Evolutionary conservation across 2,113 vertebrate genomes (phyloP).

Genomic region (Ciconia maguari): DNA sequence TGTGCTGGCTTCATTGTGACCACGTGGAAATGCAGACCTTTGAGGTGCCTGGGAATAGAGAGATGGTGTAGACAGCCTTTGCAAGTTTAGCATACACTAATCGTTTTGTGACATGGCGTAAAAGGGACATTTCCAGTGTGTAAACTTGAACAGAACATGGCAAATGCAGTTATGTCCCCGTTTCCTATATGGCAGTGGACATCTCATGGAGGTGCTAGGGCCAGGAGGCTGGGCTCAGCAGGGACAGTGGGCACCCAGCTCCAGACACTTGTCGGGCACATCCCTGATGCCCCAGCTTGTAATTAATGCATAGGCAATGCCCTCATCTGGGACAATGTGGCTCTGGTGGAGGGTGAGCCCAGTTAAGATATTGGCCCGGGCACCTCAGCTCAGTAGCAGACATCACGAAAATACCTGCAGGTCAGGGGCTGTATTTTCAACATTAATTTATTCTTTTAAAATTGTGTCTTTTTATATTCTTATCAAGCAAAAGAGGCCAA

Average conservation of each 20-base stretch:
- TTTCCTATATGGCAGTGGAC: background rate
- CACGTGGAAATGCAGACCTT: background rate
- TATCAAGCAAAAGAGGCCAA: constrained; percentile 42
- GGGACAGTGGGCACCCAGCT: background rate
- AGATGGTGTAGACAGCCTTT: background rate
- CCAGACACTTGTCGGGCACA: background rate
- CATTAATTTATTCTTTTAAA: constrained; percentile 16
- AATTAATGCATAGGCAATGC: background rate
- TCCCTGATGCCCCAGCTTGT: background rate
- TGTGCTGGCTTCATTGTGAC: fast-evolving
- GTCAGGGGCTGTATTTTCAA: background rate
- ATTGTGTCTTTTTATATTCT: background rate
- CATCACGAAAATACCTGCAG: background rate
- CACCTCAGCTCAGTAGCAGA: background rate
- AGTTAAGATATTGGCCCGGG: background rate
- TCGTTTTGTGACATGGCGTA: background rate
- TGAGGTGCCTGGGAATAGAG: background rate
- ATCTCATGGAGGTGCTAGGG: background rate
- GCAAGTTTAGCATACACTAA: background rate
- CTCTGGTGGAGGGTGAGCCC: background rate
- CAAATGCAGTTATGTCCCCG: background rate
- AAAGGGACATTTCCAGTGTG: background rate
- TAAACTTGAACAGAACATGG: background rate
- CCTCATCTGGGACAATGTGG: background rate
- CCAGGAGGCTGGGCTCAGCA: background rate